Percentiles rank a stretch among this genome's conserved stretches.
These are phyloP conservation scores for Danio albolineatus DNA, from an alignment of 2,797 vertebrate species.

Conservation along the genomic window DNA sequence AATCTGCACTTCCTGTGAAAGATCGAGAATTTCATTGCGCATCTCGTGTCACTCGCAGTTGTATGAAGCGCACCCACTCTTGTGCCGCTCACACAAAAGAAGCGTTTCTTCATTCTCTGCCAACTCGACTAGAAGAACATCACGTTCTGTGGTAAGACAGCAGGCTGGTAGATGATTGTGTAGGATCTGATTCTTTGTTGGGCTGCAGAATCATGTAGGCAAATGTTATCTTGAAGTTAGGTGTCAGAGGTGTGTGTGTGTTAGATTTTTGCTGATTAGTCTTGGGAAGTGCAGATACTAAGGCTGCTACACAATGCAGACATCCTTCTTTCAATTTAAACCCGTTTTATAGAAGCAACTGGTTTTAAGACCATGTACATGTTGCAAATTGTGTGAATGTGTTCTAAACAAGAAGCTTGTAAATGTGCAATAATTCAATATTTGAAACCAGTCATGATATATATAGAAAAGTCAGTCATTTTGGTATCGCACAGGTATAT, in stretches of 20 bases:
- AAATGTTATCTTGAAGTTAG: not conserved
- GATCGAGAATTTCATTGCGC: conserved; percentile 36
- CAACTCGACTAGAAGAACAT: not conserved
- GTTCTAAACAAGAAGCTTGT: no score
- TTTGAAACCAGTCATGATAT: no score
- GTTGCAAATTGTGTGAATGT: no score
- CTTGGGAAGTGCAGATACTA: not conserved
- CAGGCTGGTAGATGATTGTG: not conserved
- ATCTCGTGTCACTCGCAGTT: not conserved
- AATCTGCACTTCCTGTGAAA: conserved; percentile 52
- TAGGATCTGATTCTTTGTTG: conserved; percentile 11
- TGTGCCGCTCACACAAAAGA: not conserved
- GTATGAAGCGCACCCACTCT: not conserved
- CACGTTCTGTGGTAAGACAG: conserved; percentile 10
- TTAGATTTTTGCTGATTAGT: not conserved
- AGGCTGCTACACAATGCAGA: no score
- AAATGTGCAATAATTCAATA: no score
- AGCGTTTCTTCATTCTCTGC: not conserved
- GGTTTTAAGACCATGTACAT: no score
- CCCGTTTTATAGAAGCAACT: no score
- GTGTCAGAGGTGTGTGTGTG: not conserved
- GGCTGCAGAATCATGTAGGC: not conserved
- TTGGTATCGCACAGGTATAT: no score
- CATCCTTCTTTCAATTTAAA: no score
- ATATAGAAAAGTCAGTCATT: no score